Percentiles rank a stretch among this genome's conserved stretches.
Conservation (phyloP, 2,113 vertebrate species). For the Myotis brandtii region DNA sequence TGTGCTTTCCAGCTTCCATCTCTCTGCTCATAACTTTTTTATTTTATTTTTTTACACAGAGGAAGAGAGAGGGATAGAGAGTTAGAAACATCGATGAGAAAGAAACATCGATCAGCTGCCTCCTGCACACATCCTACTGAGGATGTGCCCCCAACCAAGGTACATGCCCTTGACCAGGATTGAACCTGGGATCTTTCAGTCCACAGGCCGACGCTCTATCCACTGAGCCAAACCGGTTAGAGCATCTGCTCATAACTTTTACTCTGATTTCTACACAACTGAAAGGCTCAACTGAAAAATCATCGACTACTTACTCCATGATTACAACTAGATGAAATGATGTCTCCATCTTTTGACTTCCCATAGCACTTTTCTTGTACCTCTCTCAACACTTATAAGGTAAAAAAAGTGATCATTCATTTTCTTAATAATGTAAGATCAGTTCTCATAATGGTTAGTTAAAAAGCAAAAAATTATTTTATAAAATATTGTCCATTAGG, state of each 20-base stretch:
- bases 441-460: conserved; percentile 11
- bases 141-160: no score
- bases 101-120: no score
- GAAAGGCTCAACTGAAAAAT: background rate
- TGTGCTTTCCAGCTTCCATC: background rate
- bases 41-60: no score
- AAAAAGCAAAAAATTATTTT: conserved; percentile 42
- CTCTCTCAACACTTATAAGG: background rate
- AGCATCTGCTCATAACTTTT: background rate
- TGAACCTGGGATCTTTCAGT: no score
- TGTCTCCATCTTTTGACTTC: background rate
- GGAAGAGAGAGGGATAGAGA: no score
- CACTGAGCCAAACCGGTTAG: no score
- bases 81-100: no score
- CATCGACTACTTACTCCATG: background rate
- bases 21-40: background rate
- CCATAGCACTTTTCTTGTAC: background rate
- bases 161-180: no score
- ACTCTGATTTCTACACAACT: background rate
- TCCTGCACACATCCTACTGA: no score
- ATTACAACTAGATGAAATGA: background rate
- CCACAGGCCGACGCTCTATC: no score
- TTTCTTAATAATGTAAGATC: background rate
- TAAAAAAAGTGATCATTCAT: background rate
- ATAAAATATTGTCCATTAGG: background rate